Base-by-base conservation (phyloP, 23 tunicate genomes). In the Ciona savignyi region DNA sequence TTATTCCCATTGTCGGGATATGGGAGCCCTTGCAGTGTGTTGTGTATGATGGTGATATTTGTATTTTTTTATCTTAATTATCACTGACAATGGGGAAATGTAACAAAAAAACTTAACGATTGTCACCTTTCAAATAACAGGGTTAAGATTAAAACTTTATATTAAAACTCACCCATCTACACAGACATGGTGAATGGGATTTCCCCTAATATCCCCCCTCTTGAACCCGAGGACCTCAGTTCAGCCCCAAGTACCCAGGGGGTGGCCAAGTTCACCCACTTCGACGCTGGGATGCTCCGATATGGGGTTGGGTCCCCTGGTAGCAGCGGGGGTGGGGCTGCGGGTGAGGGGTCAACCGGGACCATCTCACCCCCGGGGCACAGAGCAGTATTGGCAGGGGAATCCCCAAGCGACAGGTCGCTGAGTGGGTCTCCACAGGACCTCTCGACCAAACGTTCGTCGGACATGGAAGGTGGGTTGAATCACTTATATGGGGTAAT, bases 341-440 rank as follows among this genome's bases (percentile, higher is more conserved):
- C 78, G 4, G 82, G 74, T 1, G 86, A 81, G 34, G 87, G 87
- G 1, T 73, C 86, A 27, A 79, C 70, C 30, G 81, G 83, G 30
- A 76, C 87, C 27, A 60, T 87, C 65, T 77, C 85, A 4, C 81
- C 87, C 29, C 67, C 78, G 4, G 77, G 67, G n/a, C 51, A 69
- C 0, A 62, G 75, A 29, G 82, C 76, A 25, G 25, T 62, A 29
- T n/a, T 60, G 35, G 73, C 81, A 23, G 32, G 56, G 29, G 87
- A 85, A 0, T 88, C 96, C 32, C 96, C 96, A 11, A 88, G 87
- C 31, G 96, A 88, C 70, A 75, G 81, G 1, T 88, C 96, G 0
- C 35, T 42, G 11, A 63, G 86, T 32, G 80, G 80, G 26, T 82
- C 87, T 4, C 96, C 96, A 4, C 83, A 88, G 34, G 96, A 88